Evolutionary conservation across 92 coral and sea anemone genomes (phyloP), one percentile per base, ranked within the genome.

Genomic region (Palythoa caribaeorum): DNA sequence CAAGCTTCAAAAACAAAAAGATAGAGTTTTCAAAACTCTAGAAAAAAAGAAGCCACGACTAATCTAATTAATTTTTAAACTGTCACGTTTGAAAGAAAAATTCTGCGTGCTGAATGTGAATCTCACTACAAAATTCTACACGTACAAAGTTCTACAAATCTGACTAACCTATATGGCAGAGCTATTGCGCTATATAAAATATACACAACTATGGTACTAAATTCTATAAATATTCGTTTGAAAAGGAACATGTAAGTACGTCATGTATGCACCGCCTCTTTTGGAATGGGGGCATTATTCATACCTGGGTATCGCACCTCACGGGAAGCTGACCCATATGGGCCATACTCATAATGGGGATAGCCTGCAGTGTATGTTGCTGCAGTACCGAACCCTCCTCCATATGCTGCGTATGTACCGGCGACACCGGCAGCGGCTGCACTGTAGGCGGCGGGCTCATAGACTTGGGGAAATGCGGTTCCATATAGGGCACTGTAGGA

Each of bases 291-390:
- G 37, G 72, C 92, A 60, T 88, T 35, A 70, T 38, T 90, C 98
- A 94, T 95, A 95, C 98, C 98, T 95, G 94, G 91, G 79, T 93
- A 93, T 52, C 96, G 94, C 60, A 93, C 92, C 84, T 93, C 98
- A n/a, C 89, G 77, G 63, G 92, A 66, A 16, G 92, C 87, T 69
- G 91, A 89, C 50, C 91, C 93, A 80, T 93, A 93, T 13, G 96
- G 63, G 73, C 89, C 73, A 51, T 69, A 89, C 57, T 94, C 94
- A 84, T 95, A 95, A 52, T 93, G 94, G 7, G 96, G 88, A 86
- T 84, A 90, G 77, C 88, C 92, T 47, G 91, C 83, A 19, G 94
- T 90, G 80, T 83, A 92, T 63, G 70, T 63, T 17, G 70, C 70
- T n/a, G 88, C 89, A 19, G 94, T 83, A 37, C 90, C 90, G 17